A percentile compares a stretch with the other conserved stretches of the same genome.
Conservation (phyloP, 2,797 vertebrate species). For the Aphelocoma californica region DNA sequence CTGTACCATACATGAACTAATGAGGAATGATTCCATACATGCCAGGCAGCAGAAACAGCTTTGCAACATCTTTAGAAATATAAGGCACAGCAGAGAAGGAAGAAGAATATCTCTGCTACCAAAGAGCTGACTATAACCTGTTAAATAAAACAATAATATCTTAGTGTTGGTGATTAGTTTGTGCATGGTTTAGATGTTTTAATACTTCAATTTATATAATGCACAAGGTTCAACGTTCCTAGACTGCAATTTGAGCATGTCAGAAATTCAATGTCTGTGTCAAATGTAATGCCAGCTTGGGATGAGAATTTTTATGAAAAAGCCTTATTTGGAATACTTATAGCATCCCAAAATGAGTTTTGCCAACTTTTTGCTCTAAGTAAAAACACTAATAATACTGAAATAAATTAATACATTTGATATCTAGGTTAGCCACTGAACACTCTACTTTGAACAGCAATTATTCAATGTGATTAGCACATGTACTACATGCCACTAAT, state of each 20-base stretch:
- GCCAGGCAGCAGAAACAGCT: neutral
- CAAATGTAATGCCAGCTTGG: neutral
- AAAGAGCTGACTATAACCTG: neutral
- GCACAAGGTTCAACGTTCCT: neutral
- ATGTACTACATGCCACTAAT: neutral
- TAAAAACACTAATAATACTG: neutral
- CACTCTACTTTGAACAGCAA: neutral
- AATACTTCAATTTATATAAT: neutral
- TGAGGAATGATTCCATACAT: neutral
- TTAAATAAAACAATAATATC: neutral
- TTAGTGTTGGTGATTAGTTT: neutral
- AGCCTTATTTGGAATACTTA: neutral
- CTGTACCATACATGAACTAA: neutral
- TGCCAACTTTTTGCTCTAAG: neutral
- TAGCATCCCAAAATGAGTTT: neutral
- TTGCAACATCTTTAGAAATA: neutral
- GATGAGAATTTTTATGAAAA: neutral
- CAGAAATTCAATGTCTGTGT: neutral
- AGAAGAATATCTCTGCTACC: neutral
- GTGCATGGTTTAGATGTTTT: neutral
- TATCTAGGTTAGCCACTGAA: neutral
- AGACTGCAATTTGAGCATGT: rapidly evolving
- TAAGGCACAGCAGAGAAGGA: neutral
- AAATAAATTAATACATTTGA: neutral
- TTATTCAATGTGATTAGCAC: neutral